Percentiles rank a stretch among this genome's conserved stretches.
These are phyloP conservation scores for Theocolax elegans DNA, from an alignment of 1,140 invertebrate species.

Conservation along the genomic window DNA sequence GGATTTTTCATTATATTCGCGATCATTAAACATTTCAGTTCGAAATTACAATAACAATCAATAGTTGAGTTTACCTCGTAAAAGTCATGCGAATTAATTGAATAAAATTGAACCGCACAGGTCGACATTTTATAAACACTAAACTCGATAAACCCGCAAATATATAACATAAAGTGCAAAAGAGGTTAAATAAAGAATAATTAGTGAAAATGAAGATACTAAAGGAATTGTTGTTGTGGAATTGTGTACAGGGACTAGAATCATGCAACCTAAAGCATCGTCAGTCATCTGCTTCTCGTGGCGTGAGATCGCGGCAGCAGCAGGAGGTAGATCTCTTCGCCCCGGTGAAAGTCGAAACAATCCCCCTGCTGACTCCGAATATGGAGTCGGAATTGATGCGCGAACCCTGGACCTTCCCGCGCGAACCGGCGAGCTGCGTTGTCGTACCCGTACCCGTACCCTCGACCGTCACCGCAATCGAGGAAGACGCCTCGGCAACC, in stretches of 20 bases:
- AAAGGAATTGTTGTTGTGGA: too few relatives aligned
- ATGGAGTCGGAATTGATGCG: slow-evolving; percentile 52
- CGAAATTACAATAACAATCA: too few relatives aligned
- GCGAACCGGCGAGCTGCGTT: background rate
- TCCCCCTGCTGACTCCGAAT: slow-evolving; percentile 49
- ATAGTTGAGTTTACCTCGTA: too few relatives aligned
- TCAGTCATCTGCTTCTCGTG: slow-evolving; percentile 61
- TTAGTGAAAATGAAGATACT: too few relatives aligned
- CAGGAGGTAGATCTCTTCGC: slow-evolving; percentile 44
- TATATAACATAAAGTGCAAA: too few relatives aligned
- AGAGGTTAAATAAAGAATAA: too few relatives aligned
- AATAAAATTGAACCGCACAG: too few relatives aligned
- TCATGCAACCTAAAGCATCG: slow-evolving; percentile 57
- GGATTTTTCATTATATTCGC: too few relatives aligned
- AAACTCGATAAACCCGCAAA: too few relatives aligned
- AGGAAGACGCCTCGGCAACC: background rate
- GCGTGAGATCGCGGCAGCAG: slow-evolving; percentile 59
- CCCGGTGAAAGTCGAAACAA: slow-evolving; percentile 49
- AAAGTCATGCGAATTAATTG: too few relatives aligned
- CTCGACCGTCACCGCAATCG: background rate
- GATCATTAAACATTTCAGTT: too few relatives aligned
- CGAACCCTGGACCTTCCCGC: slow-evolving; percentile 45
- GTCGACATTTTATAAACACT: too few relatives aligned
- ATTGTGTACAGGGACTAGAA: slow-evolving; percentile 57
- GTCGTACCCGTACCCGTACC: background rate